These are phyloP conservation scores for Raja brachyura DNA, from an alignment of 2,113 vertebrate genomes.

Conservation along the genomic window DNA sequence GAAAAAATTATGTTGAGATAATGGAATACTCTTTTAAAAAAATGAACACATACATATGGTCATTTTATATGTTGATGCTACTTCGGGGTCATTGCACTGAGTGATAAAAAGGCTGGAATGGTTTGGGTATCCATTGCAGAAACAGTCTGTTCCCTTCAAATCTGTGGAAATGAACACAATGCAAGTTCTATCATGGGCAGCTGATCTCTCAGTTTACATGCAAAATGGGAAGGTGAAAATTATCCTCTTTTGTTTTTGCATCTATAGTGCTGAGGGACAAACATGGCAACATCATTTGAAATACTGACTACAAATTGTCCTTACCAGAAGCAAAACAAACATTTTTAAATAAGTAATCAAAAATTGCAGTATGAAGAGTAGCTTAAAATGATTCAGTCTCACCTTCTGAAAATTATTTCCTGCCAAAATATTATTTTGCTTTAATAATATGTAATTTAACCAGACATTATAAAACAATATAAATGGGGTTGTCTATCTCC, in stretches of 20 bases:
- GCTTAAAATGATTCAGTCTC: background rate
- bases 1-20: background rate
- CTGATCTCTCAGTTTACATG: background rate
- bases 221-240: background rate
- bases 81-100: background rate
- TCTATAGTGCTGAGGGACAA: background rate
- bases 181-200: background rate
- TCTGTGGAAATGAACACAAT: background rate
- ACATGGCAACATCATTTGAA: background rate
- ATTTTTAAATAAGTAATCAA: background rate
- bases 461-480: background rate
- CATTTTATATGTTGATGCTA: background rate
- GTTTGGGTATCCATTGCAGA: background rate
- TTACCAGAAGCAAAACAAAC: background rate
- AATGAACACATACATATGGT: background rate
- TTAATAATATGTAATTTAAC: background rate
- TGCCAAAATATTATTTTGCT: background rate
- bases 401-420: background rate
- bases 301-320: background rate
- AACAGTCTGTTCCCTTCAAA: background rate
- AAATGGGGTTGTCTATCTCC: background rate
- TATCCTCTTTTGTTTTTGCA: background rate
- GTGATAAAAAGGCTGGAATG: background rate
- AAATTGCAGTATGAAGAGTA: background rate
- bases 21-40: background rate